phyloP scores from a whole-genome alignment of 2,113 vertebrate species.

The Nothocercus julius region DNA sequence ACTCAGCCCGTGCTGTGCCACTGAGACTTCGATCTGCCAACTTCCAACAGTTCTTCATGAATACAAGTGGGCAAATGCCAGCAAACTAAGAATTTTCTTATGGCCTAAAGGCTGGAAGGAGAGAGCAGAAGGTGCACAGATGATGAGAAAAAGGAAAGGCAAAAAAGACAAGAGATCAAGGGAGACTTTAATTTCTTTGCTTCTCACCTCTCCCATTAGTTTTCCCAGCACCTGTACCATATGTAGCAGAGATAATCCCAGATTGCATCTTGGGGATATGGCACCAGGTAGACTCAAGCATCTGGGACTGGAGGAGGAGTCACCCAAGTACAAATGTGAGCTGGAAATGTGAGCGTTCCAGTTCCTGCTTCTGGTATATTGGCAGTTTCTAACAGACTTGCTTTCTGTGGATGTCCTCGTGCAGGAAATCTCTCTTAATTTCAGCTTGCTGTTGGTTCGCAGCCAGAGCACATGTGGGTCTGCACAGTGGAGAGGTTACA shows the following conservation, averaged over 20 bases:
- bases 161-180: background rate
- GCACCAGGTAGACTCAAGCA: fast-evolving
- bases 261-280: background rate
- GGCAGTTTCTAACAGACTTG: background rate
- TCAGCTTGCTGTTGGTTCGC: background rate
- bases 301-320: fast-evolving
- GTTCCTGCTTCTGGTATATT: background rate
- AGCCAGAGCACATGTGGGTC: background rate
- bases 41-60: background rate
- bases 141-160: background rate
- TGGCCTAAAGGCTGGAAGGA: background rate
- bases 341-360: background rate
- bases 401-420: background rate
- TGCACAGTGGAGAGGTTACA: background rate
- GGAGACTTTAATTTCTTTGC: background rate
- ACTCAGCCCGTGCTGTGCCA: background rate
- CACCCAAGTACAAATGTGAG: background rate
- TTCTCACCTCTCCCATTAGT: background rate
- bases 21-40: background rate
- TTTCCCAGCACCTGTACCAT: background rate
- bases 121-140: background rate
- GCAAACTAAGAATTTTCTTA: background rate
- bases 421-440: background rate
- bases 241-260: background rate
- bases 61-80: background rate